Evolutionary conservation across 2,797 vertebrate genomes (phyloP), one percentile per base, ranked within the genome.

Genomic region (Aratinga solstitialis): DNA sequence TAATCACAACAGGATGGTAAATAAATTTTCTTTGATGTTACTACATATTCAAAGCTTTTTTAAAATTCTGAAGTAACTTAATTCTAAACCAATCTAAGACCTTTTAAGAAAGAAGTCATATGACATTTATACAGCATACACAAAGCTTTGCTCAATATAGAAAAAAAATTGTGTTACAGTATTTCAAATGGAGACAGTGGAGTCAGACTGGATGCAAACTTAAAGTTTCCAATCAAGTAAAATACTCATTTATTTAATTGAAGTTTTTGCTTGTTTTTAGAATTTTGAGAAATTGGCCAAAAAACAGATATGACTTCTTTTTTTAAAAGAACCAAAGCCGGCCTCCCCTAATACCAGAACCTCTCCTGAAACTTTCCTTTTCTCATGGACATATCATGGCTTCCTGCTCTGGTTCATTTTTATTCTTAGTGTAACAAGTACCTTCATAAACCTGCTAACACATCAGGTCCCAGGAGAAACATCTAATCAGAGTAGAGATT

Each of bases 1-100:
- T 72, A 95, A 50, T 24, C n/a, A 94, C 32, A 94, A 29, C 32
- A 68, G 13, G 40, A 87, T 22, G 22, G 10, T 22, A 90, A 47
- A 24, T 77, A 78, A 77, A 42, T 68, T 56, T 65, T 22, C 11
- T 76, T 87, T 81, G 24, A 68, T 53, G 11, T n/a, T 56, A 65
- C 23, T 75, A 4, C 42, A 56, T 7, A 61, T 23, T 42, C 53
- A 53, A 51, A 79, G 22, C 16, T 62, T 80, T 71, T 77, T 53
- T 32, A 72, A 84, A 74, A 76, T 34, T 7, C 12, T 79, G 29
- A 75, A 87, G 54, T 27, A 78, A 34, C 7, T 84, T 61, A 61
- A 59, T 71, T 87, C 34, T 47, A 80, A 89, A 54, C 4, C 6
- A 45, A 23, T n/a, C 24, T 45, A 63, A 53, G 26, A 72, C 19